Conservation (phyloP, 2,113 vertebrate species). For the Rhynchomys soricoides region DNA sequence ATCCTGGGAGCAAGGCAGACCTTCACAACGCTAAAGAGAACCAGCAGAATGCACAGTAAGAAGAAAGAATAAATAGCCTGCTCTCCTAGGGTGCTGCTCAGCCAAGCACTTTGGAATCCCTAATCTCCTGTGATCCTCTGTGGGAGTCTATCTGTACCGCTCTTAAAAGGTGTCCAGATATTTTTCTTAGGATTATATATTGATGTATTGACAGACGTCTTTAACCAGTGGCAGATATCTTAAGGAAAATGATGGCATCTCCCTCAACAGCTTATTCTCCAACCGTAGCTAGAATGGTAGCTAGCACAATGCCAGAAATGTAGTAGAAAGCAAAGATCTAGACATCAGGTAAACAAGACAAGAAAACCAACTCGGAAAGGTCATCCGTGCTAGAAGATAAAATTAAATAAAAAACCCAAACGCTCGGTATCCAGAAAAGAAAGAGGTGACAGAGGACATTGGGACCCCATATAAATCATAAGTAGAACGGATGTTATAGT, state of each 20-base stretch:
- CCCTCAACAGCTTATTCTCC: slow-evolving; percentile 37
- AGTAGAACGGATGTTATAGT: slow-evolving; percentile 13
- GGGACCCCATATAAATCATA: not conserved
- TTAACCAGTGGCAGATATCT: slow-evolving; percentile 6
- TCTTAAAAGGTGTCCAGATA: slow-evolving; percentile 42
- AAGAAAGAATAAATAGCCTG: not conserved
- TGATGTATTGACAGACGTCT: slow-evolving; percentile 23
- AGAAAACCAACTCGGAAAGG: not conserved
- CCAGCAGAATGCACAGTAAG: not conserved
- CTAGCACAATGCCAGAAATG: not conserved
- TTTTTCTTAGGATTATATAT: slow-evolving; percentile 11
- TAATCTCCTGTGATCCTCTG: not conserved
- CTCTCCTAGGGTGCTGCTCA: not conserved
- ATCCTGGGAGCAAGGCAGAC: not conserved
- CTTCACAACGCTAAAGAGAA: slow-evolving; percentile 20
- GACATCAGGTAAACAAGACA: slow-evolving; percentile 30
- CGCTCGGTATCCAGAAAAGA: not conserved
- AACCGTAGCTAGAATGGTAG: not conserved
- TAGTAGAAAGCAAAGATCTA: slow-evolving; percentile 26
- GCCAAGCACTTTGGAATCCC: not conserved
- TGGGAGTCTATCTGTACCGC: not conserved
- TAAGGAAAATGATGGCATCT: slow-evolving; percentile 23
- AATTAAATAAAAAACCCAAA: not conserved
- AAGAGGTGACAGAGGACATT: not conserved
- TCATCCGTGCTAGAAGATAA: not conserved